Evolutionary conservation across 2,113 vertebrate genomes (phyloP), one percentile per base, ranked within the genome.

Genomic region (Perca schrenkii): DNA sequence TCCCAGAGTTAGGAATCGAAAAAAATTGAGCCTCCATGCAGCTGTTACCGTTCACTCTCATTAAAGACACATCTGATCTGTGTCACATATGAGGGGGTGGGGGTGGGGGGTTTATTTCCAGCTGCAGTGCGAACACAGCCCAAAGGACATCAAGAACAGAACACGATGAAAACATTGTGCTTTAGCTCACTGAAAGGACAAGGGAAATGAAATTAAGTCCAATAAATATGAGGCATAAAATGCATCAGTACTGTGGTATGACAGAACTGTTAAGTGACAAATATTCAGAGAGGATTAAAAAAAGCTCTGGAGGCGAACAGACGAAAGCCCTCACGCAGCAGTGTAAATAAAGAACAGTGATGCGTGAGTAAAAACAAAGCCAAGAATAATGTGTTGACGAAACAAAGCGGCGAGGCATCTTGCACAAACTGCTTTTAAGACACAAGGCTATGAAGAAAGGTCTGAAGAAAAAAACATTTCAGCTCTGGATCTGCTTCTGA

Each of bases 221-320:
- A 19, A 60, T 60, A 40, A 47, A 68, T 43, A 25, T 49, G 52
- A 43, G 53, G 43, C 13, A 66, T 31, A 66, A 64, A 56, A 49
- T 67, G 57, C 22, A 47, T 49, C 65, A 16, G 6, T 6, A 8
- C 21, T 16, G 34, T 43, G 50, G n/a, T 8, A 3, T 10, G 58
- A 67, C 43, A 62, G 58, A 72, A 76, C 6, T 56, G 63, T 36
- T 64, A 34, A 79, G 63, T 67, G 61, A 67, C 56, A 74, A 36
- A 71, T 71, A 79, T 61, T 56, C 64, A 62, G n/a, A 57, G 63
- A 57, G 60, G 78, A 78, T 56, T 74, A 50, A 61, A 73, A 49
- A 58, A 86, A 65, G 61, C 54, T 68, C 25, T 43, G 43, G 40
- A 62, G 64, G 31, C 43, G 43, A 63, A 52, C 40, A 64, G 65